These are phyloP conservation scores for Coecobrya sp. DNA, from an alignment of 2,888 invertebrate species.

Conservation along the genomic window DNA sequence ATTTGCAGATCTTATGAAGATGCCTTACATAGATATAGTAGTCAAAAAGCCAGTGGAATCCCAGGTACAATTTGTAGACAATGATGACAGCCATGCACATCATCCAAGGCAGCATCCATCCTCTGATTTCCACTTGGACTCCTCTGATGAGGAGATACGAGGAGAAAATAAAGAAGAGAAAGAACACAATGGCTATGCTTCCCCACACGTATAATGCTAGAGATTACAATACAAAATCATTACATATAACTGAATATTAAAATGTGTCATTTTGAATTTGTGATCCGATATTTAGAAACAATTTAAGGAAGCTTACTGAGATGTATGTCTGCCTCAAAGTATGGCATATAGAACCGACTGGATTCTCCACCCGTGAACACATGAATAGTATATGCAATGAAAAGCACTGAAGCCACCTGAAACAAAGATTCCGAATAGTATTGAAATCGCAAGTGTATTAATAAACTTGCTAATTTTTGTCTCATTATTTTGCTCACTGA, in stretches of 20 bases:
- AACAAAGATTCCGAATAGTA: slow-evolving; percentile 82
- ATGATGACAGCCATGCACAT: slow-evolving; percentile 91
- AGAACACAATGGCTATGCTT: slow-evolving; percentile 89
- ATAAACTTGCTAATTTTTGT: too few species aligned
- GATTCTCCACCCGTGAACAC: slow-evolving; percentile 96
- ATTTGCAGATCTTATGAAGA: not conserved
- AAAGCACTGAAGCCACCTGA: slow-evolving; percentile 91
- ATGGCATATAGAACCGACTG: slow-evolving; percentile 95
- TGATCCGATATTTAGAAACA: not conserved
- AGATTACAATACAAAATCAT: slow-evolving; percentile 84
- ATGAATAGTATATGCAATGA: slow-evolving; percentile 93
- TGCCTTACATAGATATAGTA: slow-evolving; percentile 96
- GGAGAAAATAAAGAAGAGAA: slow-evolving; percentile 88
- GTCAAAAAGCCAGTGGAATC: slow-evolving; percentile 95
- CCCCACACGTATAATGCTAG: slow-evolving; percentile 93
- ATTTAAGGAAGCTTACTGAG: slow-evolving; percentile 89
- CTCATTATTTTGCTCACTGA: not conserved
- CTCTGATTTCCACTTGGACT: slow-evolving; percentile 92
- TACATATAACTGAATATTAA: slow-evolving; percentile 87
- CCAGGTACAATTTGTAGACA: slow-evolving; percentile 93
- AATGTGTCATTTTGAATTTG: too few species aligned
- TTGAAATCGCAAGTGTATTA: not conserved
- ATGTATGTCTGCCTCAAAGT: slow-evolving; percentile 95
- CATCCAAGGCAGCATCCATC: slow-evolving; percentile 95
- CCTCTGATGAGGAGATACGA: slow-evolving; percentile 91